These are phyloP conservation scores for Cliona cf. orientalis DNA, from an alignment of 37 sponge, comb jelly and placozoan species.

Conservation along the genomic window DNA sequence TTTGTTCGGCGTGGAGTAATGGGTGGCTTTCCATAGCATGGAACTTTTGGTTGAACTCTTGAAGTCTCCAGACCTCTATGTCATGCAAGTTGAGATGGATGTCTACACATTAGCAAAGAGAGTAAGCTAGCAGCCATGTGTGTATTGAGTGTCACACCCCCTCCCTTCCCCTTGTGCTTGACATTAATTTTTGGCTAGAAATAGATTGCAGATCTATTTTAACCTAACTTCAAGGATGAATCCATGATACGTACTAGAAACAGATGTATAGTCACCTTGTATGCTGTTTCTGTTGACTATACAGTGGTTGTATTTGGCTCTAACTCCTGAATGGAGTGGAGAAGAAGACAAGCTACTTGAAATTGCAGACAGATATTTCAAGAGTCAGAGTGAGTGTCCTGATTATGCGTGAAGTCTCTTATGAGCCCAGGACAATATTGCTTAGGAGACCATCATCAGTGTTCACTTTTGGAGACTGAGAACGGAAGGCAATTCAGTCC, in stretches of 20 bases:
- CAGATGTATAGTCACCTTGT: too few relatives aligned
- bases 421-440: too few relatives aligned
- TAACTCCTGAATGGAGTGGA: conserved; percentile 48
- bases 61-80: conserved; percentile 63
- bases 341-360: conserved; percentile 18
- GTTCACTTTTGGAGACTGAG: conserved; percentile 46
- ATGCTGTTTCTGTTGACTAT: neutral
- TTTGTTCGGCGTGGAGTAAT: neutral
- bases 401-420: too few relatives aligned
- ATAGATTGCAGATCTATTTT: neutral
- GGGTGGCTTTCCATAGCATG: conserved; percentile 1
- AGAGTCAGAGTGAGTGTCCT: conserved; percentile 40
- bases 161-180: neutral
- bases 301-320: conserved; percentile 60
- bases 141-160: neutral
- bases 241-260: too few relatives aligned
- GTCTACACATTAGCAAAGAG: conserved; percentile 73
- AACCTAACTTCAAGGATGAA: too few relatives aligned
- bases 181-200: neutral
- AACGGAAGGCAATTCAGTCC: conserved; percentile 26
- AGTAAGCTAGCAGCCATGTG: conserved; percentile 27
- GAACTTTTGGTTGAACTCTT: conserved; percentile 41
- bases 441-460: conserved; percentile 12
- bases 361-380: conserved; percentile 52
- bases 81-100: conserved; percentile 89